Conservation (phyloP, 1,140 invertebrate species). For the Copidosoma floridanum region DNA sequence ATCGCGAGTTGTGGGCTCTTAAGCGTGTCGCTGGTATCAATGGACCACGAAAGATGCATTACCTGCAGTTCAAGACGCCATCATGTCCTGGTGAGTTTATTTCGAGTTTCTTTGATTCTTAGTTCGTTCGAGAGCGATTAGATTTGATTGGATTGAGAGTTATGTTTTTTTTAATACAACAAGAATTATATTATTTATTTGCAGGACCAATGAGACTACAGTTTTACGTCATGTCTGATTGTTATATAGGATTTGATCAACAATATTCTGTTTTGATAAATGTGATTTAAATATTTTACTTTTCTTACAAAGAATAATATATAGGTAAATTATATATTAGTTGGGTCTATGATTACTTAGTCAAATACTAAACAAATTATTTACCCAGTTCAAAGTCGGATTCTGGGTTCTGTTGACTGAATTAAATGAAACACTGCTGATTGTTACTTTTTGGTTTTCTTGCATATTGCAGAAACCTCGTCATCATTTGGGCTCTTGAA, state of each 20-base stretch:
- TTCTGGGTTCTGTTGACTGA: too few relatives aligned
- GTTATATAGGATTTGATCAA: constrained; percentile 93
- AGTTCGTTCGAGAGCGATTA: too few relatives aligned
- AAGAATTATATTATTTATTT: constrained; percentile 28
- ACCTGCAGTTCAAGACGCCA: constrained; percentile 69
- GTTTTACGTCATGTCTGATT: constrained; percentile 90
- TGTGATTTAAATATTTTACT: constrained; percentile 43
- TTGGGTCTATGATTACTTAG: too few relatives aligned
- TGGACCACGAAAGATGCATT: constrained; percentile 50
- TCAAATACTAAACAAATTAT: too few relatives aligned
- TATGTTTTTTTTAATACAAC: not conserved
- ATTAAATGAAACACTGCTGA: too few relatives aligned
- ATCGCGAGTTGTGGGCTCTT: constrained; percentile 79
- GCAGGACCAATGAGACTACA: constrained; percentile 74
- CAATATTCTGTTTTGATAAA: constrained; percentile 77
- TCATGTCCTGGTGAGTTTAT: constrained; percentile 55
- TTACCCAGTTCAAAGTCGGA: too few relatives aligned
- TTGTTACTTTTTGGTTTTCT: too few relatives aligned
- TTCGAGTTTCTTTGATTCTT: not conserved
- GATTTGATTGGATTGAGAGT: not conserved
- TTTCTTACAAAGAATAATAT: too few relatives aligned
- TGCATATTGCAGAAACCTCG: too few relatives aligned
- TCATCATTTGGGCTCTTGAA: too few relatives aligned
- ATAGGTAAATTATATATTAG: too few relatives aligned
- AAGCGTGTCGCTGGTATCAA: constrained; percentile 63